Evolutionary conservation across 2,888 invertebrate species (phyloP), one percentile per base, ranked within the genome.

Genomic region (Sipha maydis): DNA sequence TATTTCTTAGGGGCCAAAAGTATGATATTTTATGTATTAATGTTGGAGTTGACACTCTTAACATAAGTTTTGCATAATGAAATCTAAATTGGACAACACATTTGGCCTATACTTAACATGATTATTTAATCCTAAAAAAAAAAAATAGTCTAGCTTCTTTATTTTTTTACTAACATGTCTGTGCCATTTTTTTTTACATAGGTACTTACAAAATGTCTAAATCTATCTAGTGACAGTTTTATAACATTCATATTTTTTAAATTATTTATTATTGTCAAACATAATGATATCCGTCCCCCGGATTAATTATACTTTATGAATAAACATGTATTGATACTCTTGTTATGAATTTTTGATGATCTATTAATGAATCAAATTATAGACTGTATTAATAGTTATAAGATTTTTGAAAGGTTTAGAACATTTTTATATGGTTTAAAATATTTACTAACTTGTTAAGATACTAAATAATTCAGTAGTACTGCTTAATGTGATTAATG

Each of bases 121-220:
- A 56, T 88, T 80, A 76, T 88, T 82, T 88, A 86, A 86, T 86
- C 86, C 54, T 79, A 73, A 56, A 73, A 73, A 78, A 41, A 82
- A 61, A 69, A 75, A 88, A 88, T 86, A 48, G 88, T 88, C 73
- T 88, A 82, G 88, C 88, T 88, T 88, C 88, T 88, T 88, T 79
- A 80, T 86, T 86, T 80, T 88, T 88, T 88, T 88, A 88, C 88
- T 88, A 88, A 88, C 88, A 76, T 82, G 75, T 88, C 88, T 88
- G 88, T 88, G 88, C 88, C 88, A 88, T 88, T 88, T 82, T 80
- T 80, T 48, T 80, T 48, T 75, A 8, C 34, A 88, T 82, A 80
- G 71, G 75, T 75, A 88, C 61, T 73, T 80, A 61, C 41, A 73
- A 76, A 61, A 61, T 86, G 71, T 88, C 61, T 75, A 31, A 54